A percentile compares a stretch with the other conserved stretches of the same genome.
Evolutionary conservation across 2,888 invertebrate species (phyloP).

Genomic region (Augochlorella aurata): DNA sequence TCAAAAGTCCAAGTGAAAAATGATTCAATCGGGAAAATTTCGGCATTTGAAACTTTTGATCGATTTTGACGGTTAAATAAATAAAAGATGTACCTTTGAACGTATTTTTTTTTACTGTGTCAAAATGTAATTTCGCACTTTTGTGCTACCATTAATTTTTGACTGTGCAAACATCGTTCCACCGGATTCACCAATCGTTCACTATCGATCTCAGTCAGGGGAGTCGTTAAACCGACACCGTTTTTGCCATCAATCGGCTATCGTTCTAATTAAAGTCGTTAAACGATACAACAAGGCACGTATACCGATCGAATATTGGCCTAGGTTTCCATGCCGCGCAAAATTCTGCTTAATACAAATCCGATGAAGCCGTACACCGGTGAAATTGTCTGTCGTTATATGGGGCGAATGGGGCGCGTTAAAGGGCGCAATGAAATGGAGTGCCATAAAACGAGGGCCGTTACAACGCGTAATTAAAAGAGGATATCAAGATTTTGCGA

Average conservation of each 20-base stretch:
- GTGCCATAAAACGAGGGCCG: constrained; percentile 14
- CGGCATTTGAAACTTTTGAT: too few relatives aligned
- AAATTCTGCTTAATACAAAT: constrained; percentile 44
- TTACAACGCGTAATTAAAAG: constrained; percentile 6
- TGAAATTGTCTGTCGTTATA: constrained; percentile 26
- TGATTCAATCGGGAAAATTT: too few relatives aligned
- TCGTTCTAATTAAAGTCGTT: constrained; percentile 57
- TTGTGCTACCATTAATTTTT: background rate
- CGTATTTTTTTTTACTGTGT: too few relatives aligned
- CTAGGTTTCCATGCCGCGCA: constrained; percentile 32
- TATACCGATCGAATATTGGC: constrained; percentile 49
- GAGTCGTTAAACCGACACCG: constrained; percentile 59
- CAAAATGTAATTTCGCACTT: background rate
- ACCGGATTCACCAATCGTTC: background rate
- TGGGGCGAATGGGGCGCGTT: background rate
- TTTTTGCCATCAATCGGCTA: constrained; percentile 49
- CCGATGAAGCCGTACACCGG: constrained; percentile 19
- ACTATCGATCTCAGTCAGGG: constrained; percentile 31
- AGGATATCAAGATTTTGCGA: background rate
- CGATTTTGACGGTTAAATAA: too few relatives aligned
- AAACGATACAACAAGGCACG: constrained; percentile 40
- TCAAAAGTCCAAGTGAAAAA: too few relatives aligned
- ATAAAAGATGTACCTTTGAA: too few relatives aligned
- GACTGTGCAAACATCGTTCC: background rate
- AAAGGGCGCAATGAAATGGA: constrained; percentile 24